Evolutionary conservation across 1,140 invertebrate species (phyloP).

Genomic region (Plectrocnemia conspersa): DNA sequence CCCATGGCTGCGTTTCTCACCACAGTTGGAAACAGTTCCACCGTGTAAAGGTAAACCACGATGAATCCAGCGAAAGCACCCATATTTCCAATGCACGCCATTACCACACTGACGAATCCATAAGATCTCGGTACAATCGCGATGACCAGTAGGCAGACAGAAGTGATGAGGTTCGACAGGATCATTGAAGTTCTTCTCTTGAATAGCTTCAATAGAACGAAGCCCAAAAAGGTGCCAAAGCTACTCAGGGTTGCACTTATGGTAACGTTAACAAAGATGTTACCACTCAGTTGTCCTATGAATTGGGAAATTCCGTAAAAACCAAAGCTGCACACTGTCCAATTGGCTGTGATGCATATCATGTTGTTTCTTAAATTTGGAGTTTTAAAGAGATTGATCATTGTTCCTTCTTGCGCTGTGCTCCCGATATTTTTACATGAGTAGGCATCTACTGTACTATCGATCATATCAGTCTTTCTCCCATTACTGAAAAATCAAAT

Average conservation of each 20-base stretch:
- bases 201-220: conserved; percentile 59
- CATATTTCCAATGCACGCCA: conserved; percentile 54
- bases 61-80: conserved; percentile 58
- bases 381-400: conserved; percentile 65
- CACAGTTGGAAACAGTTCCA: conserved; percentile 57
- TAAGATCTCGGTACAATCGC: conserved; percentile 52
- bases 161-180: conserved; percentile 57
- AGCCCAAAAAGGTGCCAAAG: conserved; percentile 63
- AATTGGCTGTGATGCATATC: conserved; percentile 57
- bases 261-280: conserved; percentile 63
- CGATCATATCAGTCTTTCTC: no score
- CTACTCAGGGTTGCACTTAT: conserved; percentile 62
- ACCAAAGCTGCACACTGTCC: conserved; percentile 61
- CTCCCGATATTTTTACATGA: no score
- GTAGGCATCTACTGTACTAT: no score
- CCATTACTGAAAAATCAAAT: no score
- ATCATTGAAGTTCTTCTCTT: conserved; percentile 64
- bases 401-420: conserved; percentile 52
- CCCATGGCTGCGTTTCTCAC: conserved; percentile 55
- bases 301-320: conserved; percentile 66
- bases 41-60: conserved; percentile 55
- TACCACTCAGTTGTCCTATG: conserved; percentile 57
- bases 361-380: conserved; percentile 64
- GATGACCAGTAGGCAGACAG: conserved; percentile 59
- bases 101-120: conserved; percentile 42